Evolutionary conservation across 30 jellyfish, hydroid and myxozoan species (phyloP).

Genomic region (Hydractinia echinata): DNA sequence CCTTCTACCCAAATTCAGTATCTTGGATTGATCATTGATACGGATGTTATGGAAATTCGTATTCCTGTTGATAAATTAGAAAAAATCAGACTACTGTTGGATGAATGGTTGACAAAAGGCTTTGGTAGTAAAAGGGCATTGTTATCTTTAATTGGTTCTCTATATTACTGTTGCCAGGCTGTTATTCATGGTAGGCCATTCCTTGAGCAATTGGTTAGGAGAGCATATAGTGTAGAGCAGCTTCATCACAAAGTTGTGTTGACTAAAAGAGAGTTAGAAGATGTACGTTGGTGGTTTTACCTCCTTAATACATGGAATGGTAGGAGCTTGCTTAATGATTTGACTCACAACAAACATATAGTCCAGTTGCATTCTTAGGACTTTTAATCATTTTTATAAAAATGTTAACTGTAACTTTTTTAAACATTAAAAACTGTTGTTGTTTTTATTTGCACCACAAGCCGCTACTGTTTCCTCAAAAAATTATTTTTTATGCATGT

Average conservation of each 20-base stretch:
- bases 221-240: slow-evolving; percentile 36
- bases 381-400: not conserved
- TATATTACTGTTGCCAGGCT: slow-evolving; percentile 60
- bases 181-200: slow-evolving; percentile 40
- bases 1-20: slow-evolving; percentile 47
- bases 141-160: slow-evolving; percentile 46
- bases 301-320: slow-evolving; percentile 61
- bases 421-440: too few relatives aligned
- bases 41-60: slow-evolving; percentile 21
- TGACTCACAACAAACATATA: slow-evolving; percentile 7
- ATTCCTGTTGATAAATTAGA: slow-evolving; percentile 43
- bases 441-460: too few relatives aligned
- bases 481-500: too few relatives aligned
- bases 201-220: slow-evolving; percentile 22
- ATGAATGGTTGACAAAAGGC: slow-evolving; percentile 28
- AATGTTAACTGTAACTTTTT: too few relatives aligned
- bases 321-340: slow-evolving; percentile 35
- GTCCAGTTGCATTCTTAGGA: slow-evolving; percentile 32
- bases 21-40: slow-evolving; percentile 48
- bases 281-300: slow-evolving; percentile 47
- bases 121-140: slow-evolving; percentile 43
- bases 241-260: slow-evolving; percentile 25
- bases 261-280: slow-evolving; percentile 26
- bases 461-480: too few relatives aligned
- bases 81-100: slow-evolving; percentile 23